Evolutionary conservation across 2,113 vertebrate species (phyloP).

Genomic region (Sceloporus undulatus): DNA sequence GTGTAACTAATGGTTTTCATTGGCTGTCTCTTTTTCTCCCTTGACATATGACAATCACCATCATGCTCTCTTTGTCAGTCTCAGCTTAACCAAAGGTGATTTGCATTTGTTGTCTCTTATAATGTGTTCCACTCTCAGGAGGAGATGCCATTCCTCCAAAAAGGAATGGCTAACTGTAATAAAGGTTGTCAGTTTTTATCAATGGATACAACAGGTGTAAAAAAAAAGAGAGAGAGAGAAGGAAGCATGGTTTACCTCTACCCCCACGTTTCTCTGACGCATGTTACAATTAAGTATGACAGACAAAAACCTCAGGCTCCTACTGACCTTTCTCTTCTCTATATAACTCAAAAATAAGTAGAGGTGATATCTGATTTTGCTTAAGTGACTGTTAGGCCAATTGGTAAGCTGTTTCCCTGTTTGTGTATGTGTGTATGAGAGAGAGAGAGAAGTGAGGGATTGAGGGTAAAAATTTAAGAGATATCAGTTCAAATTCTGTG

Average conservation of each 20-base stretch:
- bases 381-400: not conserved
- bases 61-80: not conserved
- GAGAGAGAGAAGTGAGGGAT: not conserved
- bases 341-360: not conserved
- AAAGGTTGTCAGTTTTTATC: conserved; percentile 29
- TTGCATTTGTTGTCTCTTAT: conserved; percentile 3
- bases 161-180: not conserved
- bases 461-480: not conserved
- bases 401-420: not conserved
- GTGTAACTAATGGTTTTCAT: not conserved
- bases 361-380: not conserved
- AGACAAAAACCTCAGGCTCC: conserved; percentile 1
- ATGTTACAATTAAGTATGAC: conserved; percentile 12
- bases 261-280: not conserved
- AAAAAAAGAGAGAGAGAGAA: not conserved
- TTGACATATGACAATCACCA: not conserved
- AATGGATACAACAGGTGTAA: conserved; percentile 19
- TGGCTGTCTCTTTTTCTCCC: not conserved
- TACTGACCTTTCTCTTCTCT: not conserved
- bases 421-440: not conserved
- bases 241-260: not conserved
- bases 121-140: conserved; percentile 3
- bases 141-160: conserved; percentile 1
- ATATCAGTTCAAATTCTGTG: not conserved
- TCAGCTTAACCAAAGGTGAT: conserved; percentile 1